phyloP scores from a whole-genome alignment of 2,797 vertebrate genomes.

The Pristis pectinata region DNA sequence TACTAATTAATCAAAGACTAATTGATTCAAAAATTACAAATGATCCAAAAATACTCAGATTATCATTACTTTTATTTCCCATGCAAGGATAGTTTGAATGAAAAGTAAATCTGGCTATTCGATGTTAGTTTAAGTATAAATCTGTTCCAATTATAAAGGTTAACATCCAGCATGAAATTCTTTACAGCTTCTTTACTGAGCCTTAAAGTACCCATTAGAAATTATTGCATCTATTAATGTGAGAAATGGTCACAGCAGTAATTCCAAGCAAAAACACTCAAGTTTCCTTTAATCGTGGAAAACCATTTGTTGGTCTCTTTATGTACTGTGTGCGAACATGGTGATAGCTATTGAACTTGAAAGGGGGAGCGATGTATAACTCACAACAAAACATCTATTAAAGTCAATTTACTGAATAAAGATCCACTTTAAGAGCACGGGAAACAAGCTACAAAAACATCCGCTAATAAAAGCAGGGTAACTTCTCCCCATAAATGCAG shows the following conservation, averaged over 20 bases:
- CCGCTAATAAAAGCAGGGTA: no score
- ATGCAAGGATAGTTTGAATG: background rate
- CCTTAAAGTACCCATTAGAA: background rate
- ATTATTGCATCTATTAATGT: background rate
- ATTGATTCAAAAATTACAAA: background rate
- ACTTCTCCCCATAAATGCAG: no score
- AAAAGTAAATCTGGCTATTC: slow-evolving; percentile 11
- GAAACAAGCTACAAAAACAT: no score
- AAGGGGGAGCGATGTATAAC: no score
- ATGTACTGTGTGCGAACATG: no score
- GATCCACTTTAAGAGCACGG: no score
- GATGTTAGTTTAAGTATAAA: background rate
- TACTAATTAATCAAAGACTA: background rate
- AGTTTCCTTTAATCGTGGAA: background rate
- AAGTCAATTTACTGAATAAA: no score
- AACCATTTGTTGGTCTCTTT: background rate
- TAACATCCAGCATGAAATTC: background rate
- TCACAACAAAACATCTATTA: no score
- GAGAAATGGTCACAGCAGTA: background rate
- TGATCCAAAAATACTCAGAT: background rate
- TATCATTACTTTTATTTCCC: slow-evolving; percentile 15
- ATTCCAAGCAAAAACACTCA: background rate
- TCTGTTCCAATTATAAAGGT: slow-evolving; percentile 1
- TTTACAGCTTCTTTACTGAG: background rate
- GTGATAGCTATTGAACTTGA: no score